Conservation (phyloP, 1,140 invertebrate genomes). For the Lutraria rhynchaena region DNA sequence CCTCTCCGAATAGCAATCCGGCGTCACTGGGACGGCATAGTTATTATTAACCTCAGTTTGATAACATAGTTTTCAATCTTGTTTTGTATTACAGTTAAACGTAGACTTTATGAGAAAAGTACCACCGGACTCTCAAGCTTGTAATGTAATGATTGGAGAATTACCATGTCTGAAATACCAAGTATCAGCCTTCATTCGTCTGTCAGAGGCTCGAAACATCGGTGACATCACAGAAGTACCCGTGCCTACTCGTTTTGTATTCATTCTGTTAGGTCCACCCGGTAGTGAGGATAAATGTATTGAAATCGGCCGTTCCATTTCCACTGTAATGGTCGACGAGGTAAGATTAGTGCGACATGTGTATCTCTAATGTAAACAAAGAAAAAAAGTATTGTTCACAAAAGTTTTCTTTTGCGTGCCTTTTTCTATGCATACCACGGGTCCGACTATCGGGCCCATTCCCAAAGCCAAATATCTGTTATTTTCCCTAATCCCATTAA, state of each 20-base stretch:
- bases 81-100: conserved; percentile 73
- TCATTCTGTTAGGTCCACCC: conserved; percentile 94
- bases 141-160: conserved; percentile 98
- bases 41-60: too few species aligned
- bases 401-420: too few species aligned
- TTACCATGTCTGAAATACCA: conserved; percentile 95
- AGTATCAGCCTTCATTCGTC: conserved; percentile 93
- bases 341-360: conserved; percentile 79
- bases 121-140: conserved; percentile 97
- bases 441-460: too few species aligned
- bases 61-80: too few species aligned
- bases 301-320: conserved; percentile 97
- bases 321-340: conserved; percentile 97
- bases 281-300: conserved; percentile 91
- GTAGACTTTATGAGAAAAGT: conserved; percentile 88
- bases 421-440: too few species aligned
- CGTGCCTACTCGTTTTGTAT: conserved; percentile 97
- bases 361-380: too few species aligned
- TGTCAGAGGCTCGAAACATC: conserved; percentile 93
- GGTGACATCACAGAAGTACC: conserved; percentile 97
- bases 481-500: too few species aligned
- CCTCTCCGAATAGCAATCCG: too few species aligned
- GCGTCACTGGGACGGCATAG: too few species aligned
- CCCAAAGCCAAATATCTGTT: too few species aligned
- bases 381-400: too few species aligned